Conservation (phyloP, 2,797 vertebrate genomes). For the Peromyscus nudipes region DNA sequence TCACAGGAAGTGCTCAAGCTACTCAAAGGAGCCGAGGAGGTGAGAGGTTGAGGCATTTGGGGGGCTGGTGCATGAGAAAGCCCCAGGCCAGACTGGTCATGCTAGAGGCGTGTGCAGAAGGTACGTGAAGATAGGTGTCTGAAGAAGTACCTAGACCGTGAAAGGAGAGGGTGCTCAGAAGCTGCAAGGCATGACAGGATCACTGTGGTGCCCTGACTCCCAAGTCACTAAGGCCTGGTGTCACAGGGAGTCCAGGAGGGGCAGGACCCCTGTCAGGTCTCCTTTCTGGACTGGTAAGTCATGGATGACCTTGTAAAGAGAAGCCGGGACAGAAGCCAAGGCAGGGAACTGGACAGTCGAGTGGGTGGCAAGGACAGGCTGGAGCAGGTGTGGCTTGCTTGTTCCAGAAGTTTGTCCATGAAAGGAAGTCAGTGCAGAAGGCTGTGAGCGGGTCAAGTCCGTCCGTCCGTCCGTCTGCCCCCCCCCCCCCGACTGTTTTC, state of each 20-base stretch:
- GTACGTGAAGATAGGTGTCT: background rate
- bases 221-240: background rate
- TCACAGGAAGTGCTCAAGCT: background rate
- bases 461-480: background rate
- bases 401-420: constrained; percentile 49
- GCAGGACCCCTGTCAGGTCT: background rate
- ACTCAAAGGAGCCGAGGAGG: rapidly evolving
- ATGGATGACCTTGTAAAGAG: constrained; percentile 37
- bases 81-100: too few species aligned
- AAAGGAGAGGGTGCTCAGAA: background rate
- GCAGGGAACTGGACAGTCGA: background rate
- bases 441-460: rapidly evolving
- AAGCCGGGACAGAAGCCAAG: constrained; percentile 44
- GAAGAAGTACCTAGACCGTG: background rate
- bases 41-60: background rate
- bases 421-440: background rate
- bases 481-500: background rate
- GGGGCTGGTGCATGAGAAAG: background rate
- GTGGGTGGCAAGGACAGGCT: constrained; percentile 51
- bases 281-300: background rate
- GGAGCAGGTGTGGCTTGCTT: constrained; percentile 43
- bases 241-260: background rate
- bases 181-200: background rate
- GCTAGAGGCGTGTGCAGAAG: too few species aligned
- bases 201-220: background rate